Evolutionary conservation across 2,888 invertebrate genomes (phyloP).

Genomic region (Galerucella pusilla): DNA sequence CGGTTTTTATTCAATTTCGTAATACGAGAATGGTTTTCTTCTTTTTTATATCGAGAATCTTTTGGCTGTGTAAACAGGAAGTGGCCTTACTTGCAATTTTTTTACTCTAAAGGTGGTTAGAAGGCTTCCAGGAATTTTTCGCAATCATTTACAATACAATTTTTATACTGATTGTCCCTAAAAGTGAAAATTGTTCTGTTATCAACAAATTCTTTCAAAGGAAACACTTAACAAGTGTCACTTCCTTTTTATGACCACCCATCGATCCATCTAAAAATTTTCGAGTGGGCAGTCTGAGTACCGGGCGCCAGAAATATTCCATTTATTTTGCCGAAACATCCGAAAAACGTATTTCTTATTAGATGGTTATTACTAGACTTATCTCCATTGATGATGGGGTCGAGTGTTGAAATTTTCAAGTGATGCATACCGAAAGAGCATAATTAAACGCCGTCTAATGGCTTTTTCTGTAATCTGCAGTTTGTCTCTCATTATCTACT

Average conservation of each 20-base stretch:
- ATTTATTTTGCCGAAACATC: slow-evolving; percentile 15
- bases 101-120: not conserved
- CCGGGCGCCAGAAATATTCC: slow-evolving; percentile 20
- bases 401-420: slow-evolving; percentile 43
- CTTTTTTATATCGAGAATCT: slow-evolving; percentile 15
- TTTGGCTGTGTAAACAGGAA: slow-evolving; percentile 23
- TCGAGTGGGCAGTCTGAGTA: not conserved
- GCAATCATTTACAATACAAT: not conserved
- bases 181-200: no score
- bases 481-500: slow-evolving; percentile 45
- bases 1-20: slow-evolving; percentile 1
- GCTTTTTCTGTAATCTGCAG: slow-evolving; percentile 37
- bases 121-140: slow-evolving; percentile 1
- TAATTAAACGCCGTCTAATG: slow-evolving; percentile 36
- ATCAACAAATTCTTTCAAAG: no score
- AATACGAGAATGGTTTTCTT: slow-evolving; percentile 15
- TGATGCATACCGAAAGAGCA: slow-evolving; percentile 38
- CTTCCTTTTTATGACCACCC: slow-evolving; percentile 23
- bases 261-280: not conserved
- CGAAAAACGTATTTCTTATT: slow-evolving; percentile 13
- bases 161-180: not conserved
- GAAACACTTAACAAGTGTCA: not conserved
- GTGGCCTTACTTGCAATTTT: slow-evolving; percentile 16
- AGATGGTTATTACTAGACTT: slow-evolving; percentile 6
- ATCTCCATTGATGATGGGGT: not conserved